A percentile compares a stretch with the other conserved stretches of the same genome.
phyloP scores from a whole-genome alignment of 92 coral and sea anemone species.

The Phenganax stokvisi region DNA sequence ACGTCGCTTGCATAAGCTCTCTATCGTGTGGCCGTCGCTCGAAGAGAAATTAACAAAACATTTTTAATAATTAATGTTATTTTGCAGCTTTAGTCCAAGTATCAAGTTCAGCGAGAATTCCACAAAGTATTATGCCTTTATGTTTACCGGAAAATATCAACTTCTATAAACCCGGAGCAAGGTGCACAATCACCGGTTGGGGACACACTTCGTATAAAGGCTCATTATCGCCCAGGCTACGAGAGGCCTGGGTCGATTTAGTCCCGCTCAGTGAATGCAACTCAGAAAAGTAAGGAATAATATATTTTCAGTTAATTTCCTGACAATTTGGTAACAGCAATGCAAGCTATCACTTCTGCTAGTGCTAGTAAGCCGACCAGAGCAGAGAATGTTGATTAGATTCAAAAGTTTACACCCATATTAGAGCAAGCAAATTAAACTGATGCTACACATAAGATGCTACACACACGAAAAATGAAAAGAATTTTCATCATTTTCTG shows the following conservation, averaged over 20 bases:
- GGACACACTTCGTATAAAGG: constrained; percentile 90
- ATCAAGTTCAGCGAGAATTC: constrained; percentile 54
- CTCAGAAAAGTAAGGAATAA: constrained; percentile 57
- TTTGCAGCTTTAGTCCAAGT: constrained; percentile 72
- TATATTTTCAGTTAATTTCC: no score
- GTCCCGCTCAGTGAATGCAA: constrained; percentile 75
- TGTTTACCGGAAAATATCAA: constrained; percentile 66
- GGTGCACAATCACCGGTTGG: constrained; percentile 93
- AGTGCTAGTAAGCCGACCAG: no score
- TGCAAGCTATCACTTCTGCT: no score
- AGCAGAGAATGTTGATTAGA: no score
- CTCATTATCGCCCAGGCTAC: constrained; percentile 56
- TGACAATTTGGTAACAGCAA: no score
- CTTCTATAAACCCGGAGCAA: constrained; percentile 66
- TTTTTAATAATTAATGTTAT: neutral
- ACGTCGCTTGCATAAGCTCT: no score
- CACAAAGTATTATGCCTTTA: constrained; percentile 54
- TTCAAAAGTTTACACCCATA: no score
- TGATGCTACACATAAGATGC: no score
- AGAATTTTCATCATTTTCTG: neutral
- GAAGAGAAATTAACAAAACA: no score
- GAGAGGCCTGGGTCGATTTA: constrained; percentile 89
- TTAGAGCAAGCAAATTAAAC: no score
- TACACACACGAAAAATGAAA: no score
- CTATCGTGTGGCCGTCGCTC: neutral